Evolutionary conservation across 2,797 vertebrate genomes (phyloP), one percentile per base, ranked within the genome.

Genomic region (Protonibea diacanthus): DNA sequence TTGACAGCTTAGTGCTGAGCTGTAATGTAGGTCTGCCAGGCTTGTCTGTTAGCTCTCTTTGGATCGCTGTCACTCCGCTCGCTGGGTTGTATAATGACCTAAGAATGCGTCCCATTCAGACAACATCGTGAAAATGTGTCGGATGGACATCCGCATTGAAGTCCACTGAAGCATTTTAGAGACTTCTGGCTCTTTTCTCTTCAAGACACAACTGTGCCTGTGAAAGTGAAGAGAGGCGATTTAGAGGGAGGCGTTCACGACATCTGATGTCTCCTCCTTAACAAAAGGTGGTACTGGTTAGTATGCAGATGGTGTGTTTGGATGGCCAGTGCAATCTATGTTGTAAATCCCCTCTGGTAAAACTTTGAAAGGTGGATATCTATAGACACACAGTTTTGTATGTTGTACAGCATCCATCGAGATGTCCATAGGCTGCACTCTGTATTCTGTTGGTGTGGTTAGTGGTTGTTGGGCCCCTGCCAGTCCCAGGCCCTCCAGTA

Each of bases 151-250:
- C 60, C 64, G 57, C 90, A 91, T 93, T 94, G 89, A 93, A 82
- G 88, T 84, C 84, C 90, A 91, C 88, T 90, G 90, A 87, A 91
- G 90, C 92, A 88, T 92, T 92, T 89, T 86, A 91, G 87, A 89
- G 89, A 89, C 92, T 89, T 93, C 83, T 91, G 89, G 84, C 83
- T 90, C 87, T 85, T 91, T 90, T 88, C 81, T 90, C 63, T 51
- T 75, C 53, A 48, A 78, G 65, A 90, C 88, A 89, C 89, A 91
- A 92, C 89, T 83, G 74, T 73, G 77, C 82, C 78, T 81, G 85
- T 86, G 86, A 83, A 80, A 87, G 81, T 74, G 81, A 88, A 86
- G 84, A 85, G 86, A 71, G 84, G 77, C 74, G 65, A 86, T 90
- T 91, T 89, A 84, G 81, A 87, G 80, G 87, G 85, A 91, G 91